phyloP scores from a whole-genome alignment of 2,797 vertebrate genomes.

The Poeciliopsis gracilis region DNA sequence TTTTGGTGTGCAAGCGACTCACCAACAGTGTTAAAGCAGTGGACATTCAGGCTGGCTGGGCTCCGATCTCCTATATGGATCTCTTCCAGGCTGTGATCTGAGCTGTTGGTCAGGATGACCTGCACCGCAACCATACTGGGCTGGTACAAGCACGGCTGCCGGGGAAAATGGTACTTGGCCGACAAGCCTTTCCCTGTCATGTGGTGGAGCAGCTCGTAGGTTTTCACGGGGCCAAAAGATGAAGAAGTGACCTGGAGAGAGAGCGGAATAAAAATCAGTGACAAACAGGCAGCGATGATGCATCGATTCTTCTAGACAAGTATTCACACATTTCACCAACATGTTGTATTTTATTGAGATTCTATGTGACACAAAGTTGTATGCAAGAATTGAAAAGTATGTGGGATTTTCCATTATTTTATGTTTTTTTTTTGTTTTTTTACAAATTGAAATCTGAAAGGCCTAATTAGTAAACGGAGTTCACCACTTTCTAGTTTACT shows the following conservation, averaged over 20 bases:
- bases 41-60: constrained; percentile 84
- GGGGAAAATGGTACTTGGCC: constrained; percentile 89
- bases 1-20: constrained; percentile 43
- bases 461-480: not conserved
- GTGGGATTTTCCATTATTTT: not conserved
- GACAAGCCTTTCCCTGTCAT: constrained; percentile 96
- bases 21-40: constrained; percentile 91
- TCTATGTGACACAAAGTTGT: not conserved
- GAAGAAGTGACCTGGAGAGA: constrained; percentile 83
- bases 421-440: too few relatives aligned
- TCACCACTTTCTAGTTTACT: not conserved
- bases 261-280: not conserved
- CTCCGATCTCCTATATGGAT: constrained; percentile 85
- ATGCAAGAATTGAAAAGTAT: not conserved
- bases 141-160: constrained; percentile 88
- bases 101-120: constrained; percentile 86
- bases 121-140: constrained; percentile 89
- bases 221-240: constrained; percentile 85
- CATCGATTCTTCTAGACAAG: not conserved
- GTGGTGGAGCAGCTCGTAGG: constrained; percentile 90
- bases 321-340: not conserved
- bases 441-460: too few relatives aligned
- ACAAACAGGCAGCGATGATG: not conserved
- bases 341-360: not conserved
- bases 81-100: constrained; percentile 86